Evolutionary conservation across 2,113 vertebrate species (phyloP), one percentile per base, ranked within the genome.

Genomic region (Epinephelus lanceolatus): DNA sequence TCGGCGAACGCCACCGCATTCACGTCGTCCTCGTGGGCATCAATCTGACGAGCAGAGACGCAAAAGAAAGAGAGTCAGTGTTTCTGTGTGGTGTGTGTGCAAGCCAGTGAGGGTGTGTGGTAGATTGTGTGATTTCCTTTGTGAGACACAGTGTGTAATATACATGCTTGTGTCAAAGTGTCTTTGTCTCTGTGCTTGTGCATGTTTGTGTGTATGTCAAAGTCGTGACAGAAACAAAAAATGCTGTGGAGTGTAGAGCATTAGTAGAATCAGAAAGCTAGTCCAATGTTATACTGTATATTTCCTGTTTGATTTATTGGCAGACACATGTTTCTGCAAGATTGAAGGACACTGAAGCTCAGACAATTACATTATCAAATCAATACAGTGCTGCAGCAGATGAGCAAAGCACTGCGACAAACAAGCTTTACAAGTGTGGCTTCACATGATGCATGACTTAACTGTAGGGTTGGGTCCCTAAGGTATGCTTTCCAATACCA

Each of bases 1-100:
- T 98, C 97, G 3, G 97, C 97, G 61, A 98, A 98, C 19, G 97
- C 96, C 78, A 98, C 97, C 0, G 97, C 95, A 27, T 98, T 98
- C 89, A 98, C 97, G 19, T 98, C 97, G 40, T 98, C 97, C 81
- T 98, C 97, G 18, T 98, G 97, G 71, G 97, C 96, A 23, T 96
- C 96, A 13, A 98, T 97, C 97, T 98, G 62, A 88, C 4, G 66
- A 47, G 61, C 15, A 6, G 33, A 71, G 30, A 66, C 17, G 45
- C 18, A 18, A 52, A 67, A 62, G 27, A 67, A 37, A 49, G 40
- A 55, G 33, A 52, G 67, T 65, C 14, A n/a, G 52, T 51, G 68
- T 75, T 45, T 25, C 19, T 40, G 57, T n/a, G 62, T 21, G 45
- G 37, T 7, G 59, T 45, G 52, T 62, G 66, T 21, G 76, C 5